Percentiles rank a stretch among this genome's conserved stretches.
Conservation (phyloP, 1,140 invertebrate species). For the Bradysia coprophila region DNA sequence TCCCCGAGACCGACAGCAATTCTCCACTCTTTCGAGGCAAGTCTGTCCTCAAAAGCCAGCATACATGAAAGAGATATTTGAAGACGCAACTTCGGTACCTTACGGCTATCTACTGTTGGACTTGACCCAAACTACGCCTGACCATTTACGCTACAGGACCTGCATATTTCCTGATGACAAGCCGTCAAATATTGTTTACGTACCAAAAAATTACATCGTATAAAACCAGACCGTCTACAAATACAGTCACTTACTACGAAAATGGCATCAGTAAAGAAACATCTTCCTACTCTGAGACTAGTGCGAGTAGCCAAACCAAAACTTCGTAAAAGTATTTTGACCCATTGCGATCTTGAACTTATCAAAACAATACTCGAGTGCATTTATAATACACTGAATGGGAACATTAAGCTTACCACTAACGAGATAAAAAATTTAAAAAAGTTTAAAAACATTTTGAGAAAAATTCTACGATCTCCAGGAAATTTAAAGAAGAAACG, state of each 20-base stretch:
- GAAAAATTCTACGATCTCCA: neutral
- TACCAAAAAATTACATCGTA: neutral
- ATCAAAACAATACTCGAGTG: neutral
- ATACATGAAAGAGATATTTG: neutral
- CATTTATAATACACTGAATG: conserved; percentile 1
- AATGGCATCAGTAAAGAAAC: neutral
- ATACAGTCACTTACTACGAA: neutral
- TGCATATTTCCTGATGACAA: neutral
- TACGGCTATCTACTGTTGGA: conserved; percentile 1
- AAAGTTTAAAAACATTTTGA: neutral
- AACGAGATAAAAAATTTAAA: neutral
- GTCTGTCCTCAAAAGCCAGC: neutral
- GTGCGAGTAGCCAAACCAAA: neutral
- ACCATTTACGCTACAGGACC: neutral
- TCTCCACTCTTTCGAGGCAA: neutral
- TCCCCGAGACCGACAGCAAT: conserved; percentile 1
- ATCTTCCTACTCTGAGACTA: conserved; percentile 1
- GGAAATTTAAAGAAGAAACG: conserved; percentile 1
- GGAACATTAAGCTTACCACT: neutral
- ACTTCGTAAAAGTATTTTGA: neutral
- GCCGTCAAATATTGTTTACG: neutral
- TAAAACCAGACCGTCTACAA: neutral
- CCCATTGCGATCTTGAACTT: neutral
- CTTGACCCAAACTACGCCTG: neutral
- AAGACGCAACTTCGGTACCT: neutral